phyloP scores from a whole-genome alignment of 2,113 vertebrate genomes.

The Numenius arquata region DNA sequence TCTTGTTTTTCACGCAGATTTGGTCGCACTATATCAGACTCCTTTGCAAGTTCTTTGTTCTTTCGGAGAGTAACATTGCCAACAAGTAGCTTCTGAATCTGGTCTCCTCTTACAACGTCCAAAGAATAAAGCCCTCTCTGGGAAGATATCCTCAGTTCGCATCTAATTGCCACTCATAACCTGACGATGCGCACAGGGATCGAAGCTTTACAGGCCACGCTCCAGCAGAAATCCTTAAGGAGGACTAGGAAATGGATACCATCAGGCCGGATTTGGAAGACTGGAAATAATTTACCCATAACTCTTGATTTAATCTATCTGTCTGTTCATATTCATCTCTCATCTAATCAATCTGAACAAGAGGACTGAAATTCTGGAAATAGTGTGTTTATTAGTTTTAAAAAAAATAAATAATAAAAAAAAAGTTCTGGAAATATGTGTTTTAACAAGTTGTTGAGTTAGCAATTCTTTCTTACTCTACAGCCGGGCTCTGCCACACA shows the following conservation, averaged over 20 bases:
- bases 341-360: slow-evolving; percentile 54
- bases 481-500: background rate
- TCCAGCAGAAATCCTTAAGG: slow-evolving; percentile 28
- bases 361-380: slow-evolving; percentile 35
- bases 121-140: background rate
- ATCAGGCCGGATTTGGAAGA: slow-evolving; percentile 33
- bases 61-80: background rate
- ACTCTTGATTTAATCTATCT: slow-evolving; percentile 58
- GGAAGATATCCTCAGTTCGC: background rate
- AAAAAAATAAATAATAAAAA: background rate
- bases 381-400: slow-evolving; percentile 9
- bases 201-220: background rate
- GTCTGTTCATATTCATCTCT: slow-evolving; percentile 58
- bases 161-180: background rate
- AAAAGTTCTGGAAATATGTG: slow-evolving; percentile 5
- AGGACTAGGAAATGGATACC: slow-evolving; percentile 58
- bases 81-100: background rate
- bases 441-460: slow-evolving; percentile 49
- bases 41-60: background rate
- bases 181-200: background rate
- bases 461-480: slow-evolving; percentile 36
- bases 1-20: background rate
- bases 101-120: background rate
- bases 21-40: background rate
- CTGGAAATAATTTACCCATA: slow-evolving; percentile 63